Evolutionary conservation across 1,140 invertebrate genomes (phyloP).

Genomic region (Gonatopus flavifemur): DNA sequence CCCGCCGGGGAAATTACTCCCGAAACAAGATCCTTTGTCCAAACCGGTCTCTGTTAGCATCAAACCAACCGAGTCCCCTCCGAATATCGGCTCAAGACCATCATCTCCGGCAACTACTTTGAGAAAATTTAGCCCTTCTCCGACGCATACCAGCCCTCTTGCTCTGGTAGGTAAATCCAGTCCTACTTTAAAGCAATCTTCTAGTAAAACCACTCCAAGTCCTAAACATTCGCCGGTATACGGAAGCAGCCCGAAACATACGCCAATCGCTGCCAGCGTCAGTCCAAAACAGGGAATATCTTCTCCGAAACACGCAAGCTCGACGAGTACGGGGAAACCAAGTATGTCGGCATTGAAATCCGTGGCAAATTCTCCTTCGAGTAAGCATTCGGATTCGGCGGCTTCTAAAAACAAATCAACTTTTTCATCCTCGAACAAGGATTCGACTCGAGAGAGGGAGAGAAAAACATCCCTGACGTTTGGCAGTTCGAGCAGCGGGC

Average conservation of each 20-base stretch:
- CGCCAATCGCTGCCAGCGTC: slow-evolving; percentile 62
- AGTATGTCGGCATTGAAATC: slow-evolving; percentile 87
- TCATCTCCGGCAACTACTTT: slow-evolving; percentile 66
- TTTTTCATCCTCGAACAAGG: slow-evolving; percentile 47
- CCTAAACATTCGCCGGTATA: slow-evolving; percentile 77
- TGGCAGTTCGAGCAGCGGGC: slow-evolving; percentile 52
- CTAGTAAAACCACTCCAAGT: slow-evolving; percentile 65
- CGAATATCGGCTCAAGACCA: slow-evolving; percentile 58
- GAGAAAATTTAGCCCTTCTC: slow-evolving; percentile 71
- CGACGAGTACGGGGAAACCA: slow-evolving; percentile 76
- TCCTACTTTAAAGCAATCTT: slow-evolving; percentile 63
- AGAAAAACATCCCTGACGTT: slow-evolving; percentile 63
- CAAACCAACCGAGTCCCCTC: slow-evolving; percentile 70
- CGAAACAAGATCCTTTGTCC: slow-evolving; percentile 66
- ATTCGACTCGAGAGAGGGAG: slow-evolving; percentile 64
- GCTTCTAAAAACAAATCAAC: slow-evolving; percentile 43
- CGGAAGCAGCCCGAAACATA: slow-evolving; percentile 74
- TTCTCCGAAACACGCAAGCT: slow-evolving; percentile 73
- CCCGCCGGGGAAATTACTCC: slow-evolving; percentile 78
- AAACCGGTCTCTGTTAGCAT: slow-evolving; percentile 75
- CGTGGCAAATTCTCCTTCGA: slow-evolving; percentile 66
- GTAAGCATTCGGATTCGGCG: slow-evolving; percentile 28
- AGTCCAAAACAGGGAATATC: slow-evolving; percentile 71
- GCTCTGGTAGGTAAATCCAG: slow-evolving; percentile 62
- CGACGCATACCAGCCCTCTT: slow-evolving; percentile 65